phyloP scores from a whole-genome alignment of 2,113 vertebrate species.

The Channa argus region DNA sequence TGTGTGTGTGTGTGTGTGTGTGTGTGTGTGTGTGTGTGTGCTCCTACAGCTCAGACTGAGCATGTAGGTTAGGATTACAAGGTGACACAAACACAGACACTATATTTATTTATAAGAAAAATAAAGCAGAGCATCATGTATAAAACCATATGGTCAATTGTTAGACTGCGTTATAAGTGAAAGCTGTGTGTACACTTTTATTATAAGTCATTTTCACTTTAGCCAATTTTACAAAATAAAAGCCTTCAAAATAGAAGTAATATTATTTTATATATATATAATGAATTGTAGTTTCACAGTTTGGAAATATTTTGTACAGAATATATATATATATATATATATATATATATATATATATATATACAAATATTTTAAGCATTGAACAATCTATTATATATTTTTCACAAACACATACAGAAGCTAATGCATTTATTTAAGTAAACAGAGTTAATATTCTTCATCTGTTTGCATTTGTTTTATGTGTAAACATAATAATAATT shows the following conservation, averaged over 20 bases:
- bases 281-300: conserved; percentile 2
- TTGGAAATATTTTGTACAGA: no score
- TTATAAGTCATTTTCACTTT: neutral
- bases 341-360: no score
- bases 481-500: neutral
- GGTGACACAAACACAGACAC: conserved; percentile 31
- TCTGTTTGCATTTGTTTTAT: neutral
- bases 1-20: conserved; percentile 34
- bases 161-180: neutral
- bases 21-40: conserved; percentile 32
- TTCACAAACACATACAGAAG: neutral
- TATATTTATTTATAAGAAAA: conserved; percentile 4
- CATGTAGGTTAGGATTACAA: conserved; percentile 55
- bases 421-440: neutral
- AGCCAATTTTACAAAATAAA: no score
- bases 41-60: conserved; percentile 10
- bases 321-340: no score
- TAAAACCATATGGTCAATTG: neutral
- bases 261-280: neutral
- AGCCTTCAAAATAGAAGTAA: conserved; percentile 1
- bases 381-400: neutral
- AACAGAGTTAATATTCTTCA: neutral
- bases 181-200: conserved; percentile 11
- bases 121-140: neutral
- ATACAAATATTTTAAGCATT: neutral